phyloP scores from a whole-genome alignment of 2,113 vertebrate genomes.

The Epinephelus cyanopodus region DNA sequence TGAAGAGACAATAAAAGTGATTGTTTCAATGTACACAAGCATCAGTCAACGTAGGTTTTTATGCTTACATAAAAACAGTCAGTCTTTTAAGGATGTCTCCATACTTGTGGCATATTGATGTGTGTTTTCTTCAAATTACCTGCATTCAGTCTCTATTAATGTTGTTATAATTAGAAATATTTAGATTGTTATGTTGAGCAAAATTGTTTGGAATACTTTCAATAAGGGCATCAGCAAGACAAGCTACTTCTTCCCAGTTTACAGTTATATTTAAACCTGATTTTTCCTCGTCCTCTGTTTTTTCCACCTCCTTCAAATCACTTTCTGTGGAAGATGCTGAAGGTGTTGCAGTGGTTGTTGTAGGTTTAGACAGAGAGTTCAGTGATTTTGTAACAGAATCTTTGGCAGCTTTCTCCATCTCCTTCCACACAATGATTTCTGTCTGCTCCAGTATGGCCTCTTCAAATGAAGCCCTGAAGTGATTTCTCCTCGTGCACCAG shows the following conservation, averaged over 20 bases:
- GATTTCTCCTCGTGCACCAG: conserved; percentile 8
- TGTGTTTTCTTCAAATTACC: neutral
- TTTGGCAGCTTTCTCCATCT: conserved; percentile 8
- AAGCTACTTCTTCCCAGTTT: neutral
- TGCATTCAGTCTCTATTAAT: neutral
- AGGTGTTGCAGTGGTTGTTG: too few species aligned
- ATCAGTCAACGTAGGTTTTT: too few species aligned
- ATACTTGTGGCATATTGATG: neutral
- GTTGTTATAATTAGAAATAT: neutral
- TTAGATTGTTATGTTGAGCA: neutral
- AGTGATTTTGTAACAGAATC: neutral
- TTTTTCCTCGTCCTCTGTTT: neutral
- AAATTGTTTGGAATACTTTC: neutral
- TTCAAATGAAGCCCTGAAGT: neutral
- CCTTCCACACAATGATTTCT: neutral
- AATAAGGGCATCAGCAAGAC: neutral
- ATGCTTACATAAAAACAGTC: too few species aligned
- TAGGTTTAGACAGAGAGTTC: neutral
- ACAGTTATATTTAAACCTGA: neutral
- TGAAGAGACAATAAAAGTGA: too few species aligned
- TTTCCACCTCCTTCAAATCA: neutral
- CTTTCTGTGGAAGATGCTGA: too few species aligned
- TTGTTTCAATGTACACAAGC: too few species aligned
- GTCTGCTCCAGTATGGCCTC: conserved; percentile 10
- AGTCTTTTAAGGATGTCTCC: too few species aligned